Evolutionary conservation across 2,113 vertebrate species (phyloP).

Genomic region (Rhadina sibilatrix): DNA sequence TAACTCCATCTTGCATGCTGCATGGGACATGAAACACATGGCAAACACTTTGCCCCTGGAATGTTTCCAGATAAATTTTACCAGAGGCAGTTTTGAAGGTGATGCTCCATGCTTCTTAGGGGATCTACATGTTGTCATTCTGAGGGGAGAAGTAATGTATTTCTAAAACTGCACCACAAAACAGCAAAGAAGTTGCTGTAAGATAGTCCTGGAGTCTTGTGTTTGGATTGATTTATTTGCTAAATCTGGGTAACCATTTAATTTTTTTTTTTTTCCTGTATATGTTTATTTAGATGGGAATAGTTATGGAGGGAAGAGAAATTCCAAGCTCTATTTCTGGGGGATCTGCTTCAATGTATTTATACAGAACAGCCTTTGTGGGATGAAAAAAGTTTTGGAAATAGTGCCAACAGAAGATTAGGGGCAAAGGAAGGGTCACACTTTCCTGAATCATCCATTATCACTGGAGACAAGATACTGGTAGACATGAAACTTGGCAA

Average conservation of each 20-base stretch:
- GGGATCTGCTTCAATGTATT: conserved; percentile 8
- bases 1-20: not conserved
- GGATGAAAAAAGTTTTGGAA: conserved; percentile 36
- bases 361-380: conserved; percentile 21
- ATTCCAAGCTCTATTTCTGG: not conserved
- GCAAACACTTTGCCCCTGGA: conserved; percentile 24
- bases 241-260: not conserved
- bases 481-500: conserved; percentile 25
- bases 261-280: not conserved
- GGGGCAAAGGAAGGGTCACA: conserved; percentile 26
- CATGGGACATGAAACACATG: conserved; percentile 43
- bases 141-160: not conserved
- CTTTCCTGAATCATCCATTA: conserved; percentile 35
- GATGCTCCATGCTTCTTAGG: not conserved
- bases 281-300: not conserved
- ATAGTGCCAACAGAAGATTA: conserved; percentile 25
- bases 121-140: not conserved
- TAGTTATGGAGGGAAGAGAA: not conserved
- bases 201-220: not conserved
- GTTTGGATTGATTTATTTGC: not conserved
- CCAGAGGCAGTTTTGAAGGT: conserved; percentile 31
- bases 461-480: conserved; percentile 17
- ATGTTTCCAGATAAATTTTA: conserved; percentile 17
- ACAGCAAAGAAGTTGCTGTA: not conserved
- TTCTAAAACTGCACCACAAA: not conserved